phyloP scores from a whole-genome alignment of 2,797 vertebrate genomes.

The Amblyopsis hoosieri region DNA sequence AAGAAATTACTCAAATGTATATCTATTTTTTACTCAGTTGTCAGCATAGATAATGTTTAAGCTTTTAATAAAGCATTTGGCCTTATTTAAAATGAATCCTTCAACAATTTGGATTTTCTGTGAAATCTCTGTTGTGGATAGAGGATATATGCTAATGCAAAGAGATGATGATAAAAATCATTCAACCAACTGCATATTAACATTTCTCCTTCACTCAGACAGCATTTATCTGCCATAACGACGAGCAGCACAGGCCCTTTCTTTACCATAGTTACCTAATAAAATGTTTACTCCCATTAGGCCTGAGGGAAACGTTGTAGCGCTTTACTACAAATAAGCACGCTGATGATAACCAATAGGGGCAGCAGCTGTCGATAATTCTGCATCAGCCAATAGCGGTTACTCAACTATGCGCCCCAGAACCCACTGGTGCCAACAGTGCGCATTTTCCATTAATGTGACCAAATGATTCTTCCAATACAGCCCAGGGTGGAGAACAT shows the following conservation, averaged over 20 bases:
- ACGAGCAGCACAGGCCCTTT: slow-evolving; percentile 38
- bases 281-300: slow-evolving; percentile 60
- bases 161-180: slow-evolving; percentile 28
- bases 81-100: background rate
- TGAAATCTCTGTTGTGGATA: slow-evolving; percentile 27
- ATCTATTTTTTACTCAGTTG: too few relatives aligned
- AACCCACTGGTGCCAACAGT: slow-evolving; percentile 32
- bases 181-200: slow-evolving; percentile 40
- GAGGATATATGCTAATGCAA: slow-evolving; percentile 36
- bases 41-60: too few relatives aligned
- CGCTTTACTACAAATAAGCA: slow-evolving; percentile 20
- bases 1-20: too few relatives aligned
- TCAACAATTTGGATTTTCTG: slow-evolving; percentile 2
- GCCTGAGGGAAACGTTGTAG: slow-evolving; percentile 43
- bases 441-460: slow-evolving; percentile 51
- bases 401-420: slow-evolving; percentile 36
- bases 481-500: slow-evolving; percentile 31
- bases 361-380: slow-evolving; percentile 56
- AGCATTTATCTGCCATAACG: slow-evolving; percentile 52
- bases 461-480: slow-evolving; percentile 25
- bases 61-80: background rate
- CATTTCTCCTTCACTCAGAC: slow-evolving; percentile 53
- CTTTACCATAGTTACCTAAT: slow-evolving; percentile 53
- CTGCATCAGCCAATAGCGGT: slow-evolving; percentile 47
- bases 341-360: slow-evolving; percentile 53